A percentile compares a stretch with the other conserved stretches of the same genome.
phyloP scores from a whole-genome alignment of 1,140 invertebrate species.

The Brevipalpus yothersi region DNA sequence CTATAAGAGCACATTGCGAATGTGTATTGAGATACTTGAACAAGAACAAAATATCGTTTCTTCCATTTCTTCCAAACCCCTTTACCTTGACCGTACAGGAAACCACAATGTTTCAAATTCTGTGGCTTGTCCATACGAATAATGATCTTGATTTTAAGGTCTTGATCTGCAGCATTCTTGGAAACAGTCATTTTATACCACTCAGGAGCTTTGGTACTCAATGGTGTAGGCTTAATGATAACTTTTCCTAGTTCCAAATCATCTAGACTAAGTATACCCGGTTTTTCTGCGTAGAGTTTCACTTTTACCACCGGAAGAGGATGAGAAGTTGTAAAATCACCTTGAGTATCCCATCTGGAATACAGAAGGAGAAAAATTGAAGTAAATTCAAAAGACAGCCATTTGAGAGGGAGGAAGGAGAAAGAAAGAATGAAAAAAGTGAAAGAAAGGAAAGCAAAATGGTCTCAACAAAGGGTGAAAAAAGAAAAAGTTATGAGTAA shows the following conservation, averaged over 20 bases:
- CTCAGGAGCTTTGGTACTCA: conserved; percentile 38
- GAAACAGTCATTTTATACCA: conserved; percentile 92
- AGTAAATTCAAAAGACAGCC: background rate
- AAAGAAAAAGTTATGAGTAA: background rate
- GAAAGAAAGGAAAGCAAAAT: too few relatives aligned
- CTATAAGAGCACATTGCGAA: conserved; percentile 99
- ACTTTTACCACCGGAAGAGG: conserved; percentile 90
- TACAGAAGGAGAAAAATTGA: background rate
- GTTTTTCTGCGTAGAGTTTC: conserved; percentile 84
- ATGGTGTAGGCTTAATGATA: conserved; percentile 22
- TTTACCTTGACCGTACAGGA: conserved; percentile 82
- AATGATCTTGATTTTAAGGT: conserved; percentile 87
- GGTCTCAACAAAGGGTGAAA: background rate
- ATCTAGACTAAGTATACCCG: conserved; percentile 85
- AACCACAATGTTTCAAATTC: conserved; percentile 96
- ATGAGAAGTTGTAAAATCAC: conserved; percentile 92
- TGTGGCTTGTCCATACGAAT: conserved; percentile 95
- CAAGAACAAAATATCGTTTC: conserved; percentile 87
- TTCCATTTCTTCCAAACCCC: conserved; percentile 99
- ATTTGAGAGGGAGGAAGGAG: too few relatives aligned
- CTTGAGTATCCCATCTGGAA: conserved; percentile 78
- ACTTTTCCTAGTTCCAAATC: conserved; percentile 96
- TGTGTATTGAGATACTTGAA: conserved; percentile 98
- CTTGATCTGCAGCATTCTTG: conserved; percentile 81
- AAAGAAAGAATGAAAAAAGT: too few relatives aligned